Evolutionary conservation across 2,888 invertebrate genomes (phyloP), one percentile per base, ranked within the genome.

Genomic region (Spodoptera exigua): DNA sequence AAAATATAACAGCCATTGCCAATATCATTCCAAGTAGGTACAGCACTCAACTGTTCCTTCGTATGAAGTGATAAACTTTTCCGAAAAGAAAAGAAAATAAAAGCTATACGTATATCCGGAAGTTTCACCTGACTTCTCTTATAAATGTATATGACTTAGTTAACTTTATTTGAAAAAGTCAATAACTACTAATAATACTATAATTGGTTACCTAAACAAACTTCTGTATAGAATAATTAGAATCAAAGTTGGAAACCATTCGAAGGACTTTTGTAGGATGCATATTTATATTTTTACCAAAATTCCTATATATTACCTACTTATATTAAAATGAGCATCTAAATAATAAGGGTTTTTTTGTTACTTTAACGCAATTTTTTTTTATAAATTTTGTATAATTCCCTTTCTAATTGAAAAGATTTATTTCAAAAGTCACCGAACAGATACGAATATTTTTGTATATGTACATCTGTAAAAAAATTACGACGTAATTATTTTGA

Each of bases 11-110:
- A 40, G 58, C 32, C 40, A 57, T 53, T 59, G 37, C 36, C 43
- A 58, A 65, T 71, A 63, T 55, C 44, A 55, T 58, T 48, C 18
- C 48, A 46, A 48, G 55, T n/a, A n/a, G n/a, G n/a, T 32, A 16
- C 60, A 68, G 59, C 52, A 66, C 58, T 56, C 40, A 43, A 27
- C 44, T 58, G 52, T 47, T 41, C 55, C 45, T 73, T 53, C 21
- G 56, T 27, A 57, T 54, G 61, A 72, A 68, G 74, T 65, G 59
- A 63, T 63, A 63, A 77, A 78, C 58, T 76, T 73, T 53, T 44
- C 45, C 56, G 40, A 61, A 74, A 74, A 67, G 73, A 72, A 71
- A 74, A 74, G 51, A 52, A 61, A 74, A 69, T 68, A 74, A 69
- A 54, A 56, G 61, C 57, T 61, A 61, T 49, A 67, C 64, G 66